Percentiles rank a stretch among this genome's conserved stretches.
Evolutionary conservation across 2,888 invertebrate species (phyloP).

Genomic region (Tyria jacobaeae): DNA sequence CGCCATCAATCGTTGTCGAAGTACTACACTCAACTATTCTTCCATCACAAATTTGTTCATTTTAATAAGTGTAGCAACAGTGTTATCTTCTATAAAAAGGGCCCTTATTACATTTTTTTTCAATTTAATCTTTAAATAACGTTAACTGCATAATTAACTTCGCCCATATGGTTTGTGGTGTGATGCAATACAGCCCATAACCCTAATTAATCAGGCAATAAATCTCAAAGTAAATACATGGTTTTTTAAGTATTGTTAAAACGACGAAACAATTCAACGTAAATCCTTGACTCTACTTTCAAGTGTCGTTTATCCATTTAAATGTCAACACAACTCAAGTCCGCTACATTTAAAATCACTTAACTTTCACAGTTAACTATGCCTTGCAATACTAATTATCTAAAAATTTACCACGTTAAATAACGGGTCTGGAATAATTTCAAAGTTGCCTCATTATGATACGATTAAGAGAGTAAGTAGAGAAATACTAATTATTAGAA

Average conservation of each 20-base stretch:
- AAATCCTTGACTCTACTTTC: constrained; percentile 8
- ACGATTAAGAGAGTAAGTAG: not conserved
- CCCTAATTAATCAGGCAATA: too few species aligned
- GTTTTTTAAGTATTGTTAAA: not conserved
- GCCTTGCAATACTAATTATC: constrained; percentile 2
- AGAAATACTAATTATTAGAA: too few species aligned
- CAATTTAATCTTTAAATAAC: too few species aligned
- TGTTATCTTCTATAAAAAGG: too few species aligned
- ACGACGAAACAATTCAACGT: not conserved
- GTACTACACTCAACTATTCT: not conserved
- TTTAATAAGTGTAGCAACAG: too few species aligned
- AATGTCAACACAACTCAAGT: constrained; percentile 25
- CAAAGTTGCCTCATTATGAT: not conserved
- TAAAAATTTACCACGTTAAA: not conserved
- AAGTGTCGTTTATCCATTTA: constrained; percentile 7
- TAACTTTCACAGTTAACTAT: constrained; percentile 45
- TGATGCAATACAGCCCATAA: too few species aligned
- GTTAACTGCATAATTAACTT: too few species aligned
- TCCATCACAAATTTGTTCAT: too few species aligned
- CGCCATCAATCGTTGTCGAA: not conserved
- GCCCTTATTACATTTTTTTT: too few species aligned
- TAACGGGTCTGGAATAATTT: not conserved
- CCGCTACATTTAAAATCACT: constrained; percentile 30
- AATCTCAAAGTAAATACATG: too few species aligned
- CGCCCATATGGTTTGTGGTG: too few species aligned